A percentile compares a stretch with the other conserved stretches of the same genome.
phyloP scores from a whole-genome alignment of 2,113 vertebrate species.

The Chionodraco myersi region DNA sequence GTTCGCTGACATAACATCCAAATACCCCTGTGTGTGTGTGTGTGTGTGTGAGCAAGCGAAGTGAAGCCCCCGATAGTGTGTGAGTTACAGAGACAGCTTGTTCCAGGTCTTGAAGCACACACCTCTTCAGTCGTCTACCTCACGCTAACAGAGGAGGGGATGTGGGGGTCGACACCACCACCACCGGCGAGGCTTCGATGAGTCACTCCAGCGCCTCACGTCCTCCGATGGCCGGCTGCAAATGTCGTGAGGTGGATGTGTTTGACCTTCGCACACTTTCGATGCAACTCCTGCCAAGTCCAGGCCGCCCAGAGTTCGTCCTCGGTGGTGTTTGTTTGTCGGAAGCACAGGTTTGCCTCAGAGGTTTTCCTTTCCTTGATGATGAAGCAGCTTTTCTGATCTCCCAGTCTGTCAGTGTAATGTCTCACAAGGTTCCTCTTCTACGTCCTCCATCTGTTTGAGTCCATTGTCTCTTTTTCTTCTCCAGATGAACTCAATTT shows the following conservation, averaged over 20 bases:
- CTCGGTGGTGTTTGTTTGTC: background rate
- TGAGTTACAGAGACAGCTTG: background rate
- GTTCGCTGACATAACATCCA: conserved; percentile 71
- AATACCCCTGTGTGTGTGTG: conserved; percentile 26
- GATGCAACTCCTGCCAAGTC: conserved; percentile 45
- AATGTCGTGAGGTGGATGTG: conserved; percentile 34
- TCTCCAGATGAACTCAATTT: background rate
- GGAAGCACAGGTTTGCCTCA: background rate
- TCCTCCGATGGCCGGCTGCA: conserved; percentile 38
- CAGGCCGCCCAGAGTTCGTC: background rate
- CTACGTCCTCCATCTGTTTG: background rate
- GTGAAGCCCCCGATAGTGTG: background rate
- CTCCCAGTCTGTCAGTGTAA: background rate
- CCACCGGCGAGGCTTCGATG: conserved; percentile 45
- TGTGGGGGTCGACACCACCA: conserved; percentile 7
- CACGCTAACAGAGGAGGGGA: conserved; percentile 46
- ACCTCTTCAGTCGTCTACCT: background rate
- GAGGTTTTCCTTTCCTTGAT: background rate
- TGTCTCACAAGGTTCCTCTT: background rate
- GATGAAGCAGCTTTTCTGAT: background rate
- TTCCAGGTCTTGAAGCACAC: background rate
- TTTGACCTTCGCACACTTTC: conserved; percentile 59
- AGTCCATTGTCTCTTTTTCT: background rate
- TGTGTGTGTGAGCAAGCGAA: background rate
- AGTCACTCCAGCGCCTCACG: conserved; percentile 34